Percentiles rank a stretch among this genome's conserved stretches.
These are phyloP conservation scores for Stenurella melanura DNA, from an alignment of 2,888 invertebrate species.

Conservation along the genomic window DNA sequence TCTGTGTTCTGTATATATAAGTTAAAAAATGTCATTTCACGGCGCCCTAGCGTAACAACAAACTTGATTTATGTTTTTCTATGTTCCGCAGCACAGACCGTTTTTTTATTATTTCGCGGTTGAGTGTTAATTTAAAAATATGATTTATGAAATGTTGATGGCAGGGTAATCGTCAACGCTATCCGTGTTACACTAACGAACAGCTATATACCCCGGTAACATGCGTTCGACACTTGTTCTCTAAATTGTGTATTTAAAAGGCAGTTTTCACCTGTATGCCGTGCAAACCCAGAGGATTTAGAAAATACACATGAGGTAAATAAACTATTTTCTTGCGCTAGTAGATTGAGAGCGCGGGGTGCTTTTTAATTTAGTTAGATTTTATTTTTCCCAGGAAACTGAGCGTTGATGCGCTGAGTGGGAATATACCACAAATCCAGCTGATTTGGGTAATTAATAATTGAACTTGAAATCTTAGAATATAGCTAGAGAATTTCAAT, in stretches of 20 bases:
- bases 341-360: background rate
- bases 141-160: constrained; percentile 31
- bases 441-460: too few relatives aligned
- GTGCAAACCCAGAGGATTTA: background rate
- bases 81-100: constrained; percentile 5
- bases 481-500: too few relatives aligned
- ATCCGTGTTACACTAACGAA: constrained; percentile 10
- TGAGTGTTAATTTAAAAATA: constrained; percentile 27
- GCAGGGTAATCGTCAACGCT: constrained; percentile 20
- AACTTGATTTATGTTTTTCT: constrained; percentile 30
- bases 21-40: constrained; percentile 25
- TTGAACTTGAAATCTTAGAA: too few relatives aligned
- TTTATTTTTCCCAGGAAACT: too few relatives aligned
- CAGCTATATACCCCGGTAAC: background rate
- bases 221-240: constrained; percentile 4
- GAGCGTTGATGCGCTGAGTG: too few relatives aligned
- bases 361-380: background rate
- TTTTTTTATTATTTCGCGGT: constrained; percentile 28
- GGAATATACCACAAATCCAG: too few relatives aligned
- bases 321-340: background rate
- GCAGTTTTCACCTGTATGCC: background rate
- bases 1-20: constrained; percentile 11
- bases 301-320: background rate
- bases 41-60: constrained; percentile 18
- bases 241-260: constrained; percentile 2